These are phyloP conservation scores for Leptosomus discolor DNA, from an alignment of 2,113 vertebrate genomes.

Conservation along the genomic window DNA sequence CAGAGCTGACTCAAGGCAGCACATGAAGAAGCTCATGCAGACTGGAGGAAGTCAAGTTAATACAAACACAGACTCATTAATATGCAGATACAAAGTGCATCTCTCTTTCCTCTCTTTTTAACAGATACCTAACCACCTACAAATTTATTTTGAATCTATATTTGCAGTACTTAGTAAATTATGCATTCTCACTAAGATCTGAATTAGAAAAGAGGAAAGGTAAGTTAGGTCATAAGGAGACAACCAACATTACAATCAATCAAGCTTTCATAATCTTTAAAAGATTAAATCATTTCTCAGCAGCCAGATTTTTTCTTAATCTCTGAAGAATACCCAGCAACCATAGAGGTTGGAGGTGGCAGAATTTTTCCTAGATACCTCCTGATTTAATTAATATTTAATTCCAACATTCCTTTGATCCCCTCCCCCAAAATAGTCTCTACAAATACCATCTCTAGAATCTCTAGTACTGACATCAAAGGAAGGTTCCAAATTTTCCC, in stretches of 20 bases:
- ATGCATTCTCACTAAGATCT: background rate
- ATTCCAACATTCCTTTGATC: background rate
- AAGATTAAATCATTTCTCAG: slow-evolving; percentile 3
- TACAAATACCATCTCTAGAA: background rate
- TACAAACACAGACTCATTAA: background rate
- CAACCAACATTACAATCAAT: background rate
- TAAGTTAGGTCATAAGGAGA: slow-evolving; percentile 20
- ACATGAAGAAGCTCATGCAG: background rate
- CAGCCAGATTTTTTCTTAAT: background rate
- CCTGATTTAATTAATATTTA: background rate
- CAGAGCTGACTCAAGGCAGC: background rate
- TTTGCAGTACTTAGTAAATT: background rate
- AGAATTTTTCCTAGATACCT: slow-evolving; percentile 10
- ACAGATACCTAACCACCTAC: background rate
- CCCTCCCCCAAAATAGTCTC: background rate
- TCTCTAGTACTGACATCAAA: background rate
- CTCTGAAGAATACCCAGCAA: slow-evolving; percentile 21
- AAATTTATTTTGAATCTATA: background rate
- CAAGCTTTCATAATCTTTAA: background rate
- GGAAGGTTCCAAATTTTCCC: background rate
- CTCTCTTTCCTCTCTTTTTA: background rate
- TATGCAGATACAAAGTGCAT: background rate
- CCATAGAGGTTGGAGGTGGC: background rate
- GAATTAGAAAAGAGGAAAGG: slow-evolving; percentile 12
- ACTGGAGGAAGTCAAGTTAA: background rate